These are phyloP conservation scores for Dendrocincla fuliginosa DNA, from an alignment of 2,797 vertebrate genomes.

Conservation along the genomic window DNA sequence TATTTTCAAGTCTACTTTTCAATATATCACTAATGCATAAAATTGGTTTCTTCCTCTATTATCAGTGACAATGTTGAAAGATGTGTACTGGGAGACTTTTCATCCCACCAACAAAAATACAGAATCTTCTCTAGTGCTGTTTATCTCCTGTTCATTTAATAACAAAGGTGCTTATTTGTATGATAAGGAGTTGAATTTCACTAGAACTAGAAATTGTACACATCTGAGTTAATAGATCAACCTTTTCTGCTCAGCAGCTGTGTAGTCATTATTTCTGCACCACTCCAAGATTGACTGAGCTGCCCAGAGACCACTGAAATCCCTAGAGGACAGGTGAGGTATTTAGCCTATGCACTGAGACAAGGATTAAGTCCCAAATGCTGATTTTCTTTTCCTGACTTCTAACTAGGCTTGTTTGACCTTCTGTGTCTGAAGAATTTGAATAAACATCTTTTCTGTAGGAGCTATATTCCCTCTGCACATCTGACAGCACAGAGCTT, in stretches of 20 bases:
- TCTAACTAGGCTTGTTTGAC: conserved; percentile 65
- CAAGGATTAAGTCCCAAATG: neutral
- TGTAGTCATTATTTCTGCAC: neutral
- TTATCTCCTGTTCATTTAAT: neutral
- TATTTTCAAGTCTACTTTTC: neutral
- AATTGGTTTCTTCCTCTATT: neutral
- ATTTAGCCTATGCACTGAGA: neutral
- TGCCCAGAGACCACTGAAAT: neutral
- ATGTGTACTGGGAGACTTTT: neutral
- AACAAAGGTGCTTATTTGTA: neutral
- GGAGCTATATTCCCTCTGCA: neutral
- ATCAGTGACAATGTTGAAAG: neutral
- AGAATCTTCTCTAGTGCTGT: neutral
- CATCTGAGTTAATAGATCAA: neutral
- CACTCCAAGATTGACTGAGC: neutral
- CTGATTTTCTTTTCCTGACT: neutral
- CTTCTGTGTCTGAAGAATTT: conserved; percentile 58
- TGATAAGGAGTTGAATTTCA: neutral
- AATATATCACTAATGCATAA: neutral
- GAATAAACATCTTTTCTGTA: conserved; percentile 53
- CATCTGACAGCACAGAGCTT: conserved; percentile 30
- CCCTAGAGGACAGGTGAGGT: neutral
- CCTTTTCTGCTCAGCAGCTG: neutral
- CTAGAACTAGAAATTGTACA: neutral
- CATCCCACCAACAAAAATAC: neutral